Base-by-base conservation (phyloP, 2,113 vertebrate genomes). In the Lepus europaeus region DNA sequence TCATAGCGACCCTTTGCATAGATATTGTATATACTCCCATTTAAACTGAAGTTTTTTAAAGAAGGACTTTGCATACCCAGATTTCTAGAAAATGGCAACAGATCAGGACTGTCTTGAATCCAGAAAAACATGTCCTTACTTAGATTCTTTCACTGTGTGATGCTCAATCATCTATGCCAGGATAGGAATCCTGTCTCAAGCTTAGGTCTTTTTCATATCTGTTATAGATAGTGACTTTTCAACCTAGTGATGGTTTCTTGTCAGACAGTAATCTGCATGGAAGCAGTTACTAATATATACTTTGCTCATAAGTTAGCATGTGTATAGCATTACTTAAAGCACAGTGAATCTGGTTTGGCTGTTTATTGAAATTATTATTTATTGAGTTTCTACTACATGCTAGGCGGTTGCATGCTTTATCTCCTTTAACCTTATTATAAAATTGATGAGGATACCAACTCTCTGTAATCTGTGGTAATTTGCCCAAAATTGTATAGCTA, bases 271-370 rank as follows among this genome's bases (percentile, higher is more conserved):
- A 36, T 72, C 76, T 80, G 31, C 49, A 19, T 19, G 36, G 16
- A 78, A 91, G 53, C 13, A 87, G 29, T 68, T 70, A 31, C 36
- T 79, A 78, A 31, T 5, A 29, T 69, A 8, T 83, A 23, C 22
- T 93, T 93, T 90, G 9, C 56, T 70, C 25, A 80, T 53, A 89
- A 89, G 13, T 59, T 91, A 93, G 13, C n/a, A 29, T 73, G 1
- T 45, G 4, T 81, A 2, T 51, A 23, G 36, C 29, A 19, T 74
- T 72, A 45, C 3, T 93, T 31, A 39, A 0, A 73, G 17, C 8
- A 69, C 29, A 17, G 10, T 87, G 49, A 70, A 36, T 76, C 63
- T n/a, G 72, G 33, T 80, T 93, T 12, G 9, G 45, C 68, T 83
- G 36, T 74, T 68, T 93, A 33, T 23, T 39, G 22, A 53, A 89